Conservation (phyloP, 2,113 vertebrate genomes). For the Lontra canadensis region DNA sequence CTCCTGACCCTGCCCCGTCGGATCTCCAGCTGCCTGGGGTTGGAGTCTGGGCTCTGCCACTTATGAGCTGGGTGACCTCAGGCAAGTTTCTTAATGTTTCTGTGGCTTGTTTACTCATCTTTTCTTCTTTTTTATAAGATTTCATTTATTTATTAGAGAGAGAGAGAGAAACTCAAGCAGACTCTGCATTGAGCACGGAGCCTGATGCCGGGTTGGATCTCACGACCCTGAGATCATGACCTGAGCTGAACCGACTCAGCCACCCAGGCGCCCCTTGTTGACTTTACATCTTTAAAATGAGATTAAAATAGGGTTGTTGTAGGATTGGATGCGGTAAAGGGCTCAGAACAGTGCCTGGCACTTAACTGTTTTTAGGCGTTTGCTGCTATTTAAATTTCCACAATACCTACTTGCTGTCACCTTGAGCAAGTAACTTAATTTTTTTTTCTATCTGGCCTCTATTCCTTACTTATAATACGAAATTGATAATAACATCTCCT, state of each 20-base stretch:
- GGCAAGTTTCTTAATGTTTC: not conserved
- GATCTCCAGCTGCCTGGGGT: not conserved
- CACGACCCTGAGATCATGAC: not conserved
- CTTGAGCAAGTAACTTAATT: not conserved
- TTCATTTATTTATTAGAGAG: not conserved
- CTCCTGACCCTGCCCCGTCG: not conserved
- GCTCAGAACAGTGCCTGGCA: not conserved
- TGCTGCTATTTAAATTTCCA: not conserved
- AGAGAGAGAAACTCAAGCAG: not conserved
- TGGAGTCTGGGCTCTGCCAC: not conserved
- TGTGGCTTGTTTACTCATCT: not conserved
- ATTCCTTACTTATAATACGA: not conserved
- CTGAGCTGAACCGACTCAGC: not conserved
- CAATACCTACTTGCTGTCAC: not conserved
- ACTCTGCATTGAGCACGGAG: not conserved
- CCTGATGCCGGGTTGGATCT: not conserved
- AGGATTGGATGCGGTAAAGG: not conserved
- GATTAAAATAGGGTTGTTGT: not conserved
- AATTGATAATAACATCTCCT: not conserved
- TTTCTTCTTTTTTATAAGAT: not conserved
- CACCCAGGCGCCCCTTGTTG: not conserved
- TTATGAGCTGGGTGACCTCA: not conserved
- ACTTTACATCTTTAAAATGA: not conserved
- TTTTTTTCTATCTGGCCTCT: not conserved
- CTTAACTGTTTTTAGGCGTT: not conserved